Conservation (phyloP, 2,888 invertebrate genomes). For the Hydraecia micacea region DNA sequence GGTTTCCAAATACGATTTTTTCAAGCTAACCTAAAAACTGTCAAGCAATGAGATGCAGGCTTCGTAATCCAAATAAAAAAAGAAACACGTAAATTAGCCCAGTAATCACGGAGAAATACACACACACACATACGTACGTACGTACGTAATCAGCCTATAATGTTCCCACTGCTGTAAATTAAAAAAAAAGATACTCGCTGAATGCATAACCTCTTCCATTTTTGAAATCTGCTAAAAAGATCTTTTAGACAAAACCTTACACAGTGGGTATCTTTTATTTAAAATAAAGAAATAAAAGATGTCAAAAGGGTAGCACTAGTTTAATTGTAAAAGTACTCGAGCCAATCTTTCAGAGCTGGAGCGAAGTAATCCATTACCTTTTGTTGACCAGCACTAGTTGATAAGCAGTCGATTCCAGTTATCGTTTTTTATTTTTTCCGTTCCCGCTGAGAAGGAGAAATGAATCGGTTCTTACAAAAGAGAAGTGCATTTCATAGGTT, state of each 20-base stretch:
- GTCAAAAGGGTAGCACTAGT: conserved; percentile 20
- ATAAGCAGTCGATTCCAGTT: conserved; percentile 49
- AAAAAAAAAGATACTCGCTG: neutral
- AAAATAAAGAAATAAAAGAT: conserved; percentile 18
- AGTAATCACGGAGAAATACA: neutral
- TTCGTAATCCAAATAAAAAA: neutral
- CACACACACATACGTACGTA: neutral
- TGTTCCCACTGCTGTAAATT: no score
- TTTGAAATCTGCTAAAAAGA: neutral
- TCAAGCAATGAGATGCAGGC: neutral
- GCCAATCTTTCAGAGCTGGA: conserved; percentile 42
- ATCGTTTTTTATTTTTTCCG: conserved; percentile 26
- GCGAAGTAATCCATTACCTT: conserved; percentile 53
- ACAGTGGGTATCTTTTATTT: neutral
- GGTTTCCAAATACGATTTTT: neutral
- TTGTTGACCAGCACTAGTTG: conserved; percentile 48
- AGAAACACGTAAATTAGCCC: neutral
- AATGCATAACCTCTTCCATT: neutral
- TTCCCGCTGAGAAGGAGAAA: conserved; percentile 27
- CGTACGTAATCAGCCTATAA: no score
- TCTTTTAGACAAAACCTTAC: neutral
- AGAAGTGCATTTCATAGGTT: conserved; percentile 15
- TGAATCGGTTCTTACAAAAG: conserved; percentile 31
- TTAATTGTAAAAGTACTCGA: conserved; percentile 44
- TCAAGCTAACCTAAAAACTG: no score